Conservation (phyloP, 2,888 invertebrate species). For the Spodoptera exigua region DNA sequence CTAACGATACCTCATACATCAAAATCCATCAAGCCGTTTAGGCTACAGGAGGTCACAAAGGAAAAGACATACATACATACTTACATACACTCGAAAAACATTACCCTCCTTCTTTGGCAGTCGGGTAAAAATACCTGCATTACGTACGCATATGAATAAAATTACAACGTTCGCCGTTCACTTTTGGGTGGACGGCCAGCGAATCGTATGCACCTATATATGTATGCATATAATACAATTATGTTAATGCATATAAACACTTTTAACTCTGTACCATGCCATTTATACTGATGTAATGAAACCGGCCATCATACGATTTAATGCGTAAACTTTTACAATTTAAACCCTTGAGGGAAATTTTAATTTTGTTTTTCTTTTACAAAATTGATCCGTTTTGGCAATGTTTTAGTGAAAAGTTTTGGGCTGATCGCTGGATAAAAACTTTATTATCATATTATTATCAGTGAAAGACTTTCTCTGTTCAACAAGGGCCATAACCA, state of each 20-base stretch:
- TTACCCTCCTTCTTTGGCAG: no score
- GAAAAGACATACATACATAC: no score
- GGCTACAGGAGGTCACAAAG: no score
- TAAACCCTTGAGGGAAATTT: conserved; percentile 7
- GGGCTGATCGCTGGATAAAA: no score
- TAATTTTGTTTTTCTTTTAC: conserved; percentile 1
- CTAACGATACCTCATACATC: no score
- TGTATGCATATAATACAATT: conserved; percentile 52
- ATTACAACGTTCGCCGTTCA: conserved; percentile 19
- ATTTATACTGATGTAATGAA: conserved; percentile 55
- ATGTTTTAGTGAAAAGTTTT: no score
- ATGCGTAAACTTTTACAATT: conserved; percentile 34
- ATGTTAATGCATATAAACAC: conserved; percentile 57
- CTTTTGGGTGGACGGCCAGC: conserved; percentile 20
- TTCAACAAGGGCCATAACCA: no score
- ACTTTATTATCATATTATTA: no score
- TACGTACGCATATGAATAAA: conserved; percentile 22
- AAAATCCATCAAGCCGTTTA: no score
- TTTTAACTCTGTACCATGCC: conserved; percentile 47
- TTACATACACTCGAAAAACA: no score
- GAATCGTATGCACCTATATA: conserved; percentile 37
- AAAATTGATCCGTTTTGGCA: not conserved
- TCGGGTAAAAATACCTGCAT: conserved; percentile 24
- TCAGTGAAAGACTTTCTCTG: no score
- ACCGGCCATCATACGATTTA: conserved; percentile 40